phyloP scores from a whole-genome alignment of 2,113 vertebrate genomes.

The Pedionomus torquatus region DNA sequence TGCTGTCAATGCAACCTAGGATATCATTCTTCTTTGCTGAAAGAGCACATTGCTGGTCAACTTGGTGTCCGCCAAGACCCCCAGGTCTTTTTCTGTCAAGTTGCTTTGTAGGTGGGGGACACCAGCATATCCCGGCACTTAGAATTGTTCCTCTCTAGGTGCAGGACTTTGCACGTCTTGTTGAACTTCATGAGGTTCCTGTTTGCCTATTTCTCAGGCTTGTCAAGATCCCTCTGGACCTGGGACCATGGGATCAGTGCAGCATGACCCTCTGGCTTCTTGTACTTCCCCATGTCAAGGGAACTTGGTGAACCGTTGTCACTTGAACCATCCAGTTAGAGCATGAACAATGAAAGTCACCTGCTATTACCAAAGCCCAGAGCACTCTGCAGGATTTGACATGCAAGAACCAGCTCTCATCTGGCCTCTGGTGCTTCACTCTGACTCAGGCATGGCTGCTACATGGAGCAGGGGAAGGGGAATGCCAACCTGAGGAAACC shows the following conservation, averaged over 20 bases:
- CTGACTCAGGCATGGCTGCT: not conserved
- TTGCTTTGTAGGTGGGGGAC: not conserved
- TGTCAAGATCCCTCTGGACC: not conserved
- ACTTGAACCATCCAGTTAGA: not conserved
- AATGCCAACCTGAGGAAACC: not conserved
- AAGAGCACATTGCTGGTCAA: not conserved
- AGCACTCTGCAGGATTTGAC: not conserved
- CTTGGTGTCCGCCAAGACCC: not conserved
- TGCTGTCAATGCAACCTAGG: not conserved
- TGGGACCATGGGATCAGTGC: not conserved
- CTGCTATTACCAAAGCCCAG: not conserved
- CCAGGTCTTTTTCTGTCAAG: not conserved
- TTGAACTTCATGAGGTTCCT: not conserved
- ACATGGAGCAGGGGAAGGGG: too few species aligned
- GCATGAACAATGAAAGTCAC: not conserved
- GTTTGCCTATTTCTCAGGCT: not conserved
- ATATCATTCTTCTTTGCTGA: not conserved
- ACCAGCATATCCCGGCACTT: not conserved
- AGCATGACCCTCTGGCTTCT: not conserved
- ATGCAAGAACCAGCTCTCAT: not conserved
- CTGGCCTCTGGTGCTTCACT: not conserved
- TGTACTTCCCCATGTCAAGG: not conserved
- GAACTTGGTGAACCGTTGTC: not conserved
- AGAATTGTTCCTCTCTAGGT: not conserved
- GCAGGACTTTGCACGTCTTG: not conserved